Conservation (phyloP, 2,888 invertebrate species). For the Melieria picta region DNA sequence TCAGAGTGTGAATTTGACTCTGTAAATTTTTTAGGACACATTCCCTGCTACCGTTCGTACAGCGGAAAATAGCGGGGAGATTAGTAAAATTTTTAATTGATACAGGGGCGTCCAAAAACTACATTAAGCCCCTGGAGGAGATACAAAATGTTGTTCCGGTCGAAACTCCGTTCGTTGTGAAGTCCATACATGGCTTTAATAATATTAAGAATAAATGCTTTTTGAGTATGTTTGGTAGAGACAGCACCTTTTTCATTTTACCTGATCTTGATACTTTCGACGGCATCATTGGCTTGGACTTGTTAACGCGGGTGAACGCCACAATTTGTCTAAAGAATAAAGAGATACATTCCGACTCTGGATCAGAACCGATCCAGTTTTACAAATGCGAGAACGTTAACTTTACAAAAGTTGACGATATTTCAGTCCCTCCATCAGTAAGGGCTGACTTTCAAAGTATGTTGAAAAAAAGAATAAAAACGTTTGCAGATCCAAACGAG, state of each 20-base stretch:
- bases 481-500: slow-evolving; percentile 33
- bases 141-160: not conserved
- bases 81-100: slow-evolving; percentile 33
- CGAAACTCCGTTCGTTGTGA: too few relatives aligned
- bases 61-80: slow-evolving; percentile 32
- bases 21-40: slow-evolving; percentile 40
- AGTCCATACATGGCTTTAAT: too few relatives aligned
- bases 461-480: slow-evolving; percentile 21
- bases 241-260: slow-evolving; percentile 26
- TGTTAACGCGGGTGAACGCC: slow-evolving; percentile 20
- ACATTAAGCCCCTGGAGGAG: slow-evolving; percentile 29
- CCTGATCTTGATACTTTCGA: slow-evolving; percentile 17
- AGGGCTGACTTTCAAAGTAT: slow-evolving; percentile 22
- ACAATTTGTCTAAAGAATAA: slow-evolving; percentile 22
- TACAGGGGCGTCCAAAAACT: slow-evolving; percentile 41
- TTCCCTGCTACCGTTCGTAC: slow-evolving; percentile 33
- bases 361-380: slow-evolving; percentile 29
- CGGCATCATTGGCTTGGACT: slow-evolving; percentile 31
- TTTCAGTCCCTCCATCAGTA: slow-evolving; percentile 8
- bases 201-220: too few relatives aligned
- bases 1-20: slow-evolving; percentile 12
- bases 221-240: too few relatives aligned
- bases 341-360: slow-evolving; percentile 17
- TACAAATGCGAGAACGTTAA: slow-evolving; percentile 27
- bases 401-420: slow-evolving; percentile 12